Conservation (phyloP, 2,113 vertebrate species). For the Hydrolagus affinis region DNA sequence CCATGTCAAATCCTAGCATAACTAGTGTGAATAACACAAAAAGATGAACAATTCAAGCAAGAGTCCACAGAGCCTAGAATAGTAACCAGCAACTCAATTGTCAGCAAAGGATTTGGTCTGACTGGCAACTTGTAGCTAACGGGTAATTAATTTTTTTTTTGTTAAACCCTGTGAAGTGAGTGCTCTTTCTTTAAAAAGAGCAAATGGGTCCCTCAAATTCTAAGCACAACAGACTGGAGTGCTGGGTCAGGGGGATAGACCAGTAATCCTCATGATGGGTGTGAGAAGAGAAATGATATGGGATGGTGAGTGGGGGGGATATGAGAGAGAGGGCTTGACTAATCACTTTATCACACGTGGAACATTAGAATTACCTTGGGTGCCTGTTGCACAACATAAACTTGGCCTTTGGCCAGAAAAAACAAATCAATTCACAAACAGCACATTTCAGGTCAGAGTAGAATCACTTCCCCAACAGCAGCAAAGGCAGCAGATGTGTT, state of each 20-base stretch:
- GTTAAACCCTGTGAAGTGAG: neutral
- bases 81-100: neutral
- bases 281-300: neutral
- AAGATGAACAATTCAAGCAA: constrained; percentile 8
- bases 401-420: neutral
- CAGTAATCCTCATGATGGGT: neutral
- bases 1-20: neutral
- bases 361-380: neutral
- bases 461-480: constrained; percentile 15
- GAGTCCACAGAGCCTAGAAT: neutral
- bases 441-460: constrained; percentile 19
- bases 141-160: neutral
- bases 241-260: neutral
- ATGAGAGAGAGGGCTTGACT: neutral
- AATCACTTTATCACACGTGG: neutral
- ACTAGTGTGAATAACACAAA: neutral
- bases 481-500: neutral
- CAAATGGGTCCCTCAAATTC: neutral
- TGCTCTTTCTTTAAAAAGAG: too few species aligned
- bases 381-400: neutral
- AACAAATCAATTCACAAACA: constrained; percentile 4
- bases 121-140: neutral
- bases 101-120: neutral
- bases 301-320: too few species aligned
- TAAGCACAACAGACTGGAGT: neutral